Base-by-base conservation (phyloP, 2,797 vertebrate genomes). In the Lepidocolaptes lacrymiger region DNA sequence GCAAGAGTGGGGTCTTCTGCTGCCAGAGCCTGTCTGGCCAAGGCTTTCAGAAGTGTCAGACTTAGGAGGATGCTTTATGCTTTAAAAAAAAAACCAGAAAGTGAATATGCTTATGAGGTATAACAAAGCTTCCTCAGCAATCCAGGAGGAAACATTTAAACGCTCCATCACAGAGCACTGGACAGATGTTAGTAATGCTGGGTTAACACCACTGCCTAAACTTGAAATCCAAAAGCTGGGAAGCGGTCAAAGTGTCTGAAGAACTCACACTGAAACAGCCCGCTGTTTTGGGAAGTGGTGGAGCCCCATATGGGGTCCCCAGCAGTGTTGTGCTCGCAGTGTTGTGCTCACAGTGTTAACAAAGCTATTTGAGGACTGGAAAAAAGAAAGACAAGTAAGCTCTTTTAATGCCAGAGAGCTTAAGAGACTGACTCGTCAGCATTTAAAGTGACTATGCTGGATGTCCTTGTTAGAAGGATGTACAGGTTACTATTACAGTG, bases 1-100 rank as follows among this genome's bases (percentile, higher is more conserved):
- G 71, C 0, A 0, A 26, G 62, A 68, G 37, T 6, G 1, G 9
- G 1, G 44, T 21, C 73, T 82, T 59, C 61, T 75, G 51, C 74
- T 82, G 58, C 68, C 58, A 76, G 22, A 34, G 56, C 56, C 51
- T 62, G 44, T 15, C 69, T 12, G 4, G 34, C 22, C 43, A 34
- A 78, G 77, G 34, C 63, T 62, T 51, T 26, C 7, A 20, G 16
- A 67, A 69, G 51, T 6, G 12, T 82, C 43, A 18, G 23, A 7
- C 41, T 56, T 76, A 12, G 21, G 37, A 77, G 61, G 52, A 41
- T 44, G 20, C 28, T 34, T 41, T 49, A 15, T 58, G 27, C 28
- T 63, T 58, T 3, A 4, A 4, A 13, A 48, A 34, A 34, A 37
- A 44, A 62, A 16, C 4, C 18, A 54, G 20, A 32, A 55, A 23